A percentile compares a stretch with the other conserved stretches of the same genome.
Conservation (phyloP, 2,888 invertebrate genomes). For the Noctua janthina region DNA sequence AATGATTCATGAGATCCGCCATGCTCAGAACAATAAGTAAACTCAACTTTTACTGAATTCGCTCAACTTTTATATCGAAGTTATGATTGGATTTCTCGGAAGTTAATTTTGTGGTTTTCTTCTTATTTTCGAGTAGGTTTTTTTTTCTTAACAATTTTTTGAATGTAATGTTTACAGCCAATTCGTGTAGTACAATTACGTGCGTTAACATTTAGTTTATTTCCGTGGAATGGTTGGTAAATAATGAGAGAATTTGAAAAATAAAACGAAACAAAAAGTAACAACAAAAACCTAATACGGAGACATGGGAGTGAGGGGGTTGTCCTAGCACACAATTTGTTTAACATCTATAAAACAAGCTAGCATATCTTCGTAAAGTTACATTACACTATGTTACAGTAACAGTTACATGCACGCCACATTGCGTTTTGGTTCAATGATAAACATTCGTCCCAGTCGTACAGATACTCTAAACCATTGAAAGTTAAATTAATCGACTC, state of each 20-base stretch:
- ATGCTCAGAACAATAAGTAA: constrained; percentile 74
- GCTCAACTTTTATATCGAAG: constrained; percentile 69
- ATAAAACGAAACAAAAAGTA: constrained; percentile 72
- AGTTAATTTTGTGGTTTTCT: constrained; percentile 71
- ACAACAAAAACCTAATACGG: constrained; percentile 80
- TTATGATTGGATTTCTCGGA: constrained; percentile 72
- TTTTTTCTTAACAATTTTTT: constrained; percentile 45
- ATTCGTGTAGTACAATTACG: constrained; percentile 71
- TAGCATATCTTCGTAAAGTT: constrained; percentile 85
- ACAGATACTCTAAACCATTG: constrained; percentile 73
- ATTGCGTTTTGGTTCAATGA: constrained; percentile 90
- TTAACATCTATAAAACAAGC: constrained; percentile 89
- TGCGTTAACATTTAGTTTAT: constrained; percentile 57
- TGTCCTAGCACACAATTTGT: constrained; percentile 84
- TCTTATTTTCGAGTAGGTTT: constrained; percentile 59
- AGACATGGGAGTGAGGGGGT: constrained; percentile 85
- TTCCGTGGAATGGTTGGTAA: constrained; percentile 67
- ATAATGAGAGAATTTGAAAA: constrained; percentile 72
- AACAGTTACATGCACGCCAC: constrained; percentile 89
- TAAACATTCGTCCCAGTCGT: constrained; percentile 70
- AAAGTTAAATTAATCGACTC: constrained; percentile 64
- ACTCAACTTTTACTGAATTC: constrained; percentile 70
- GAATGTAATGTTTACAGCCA: constrained; percentile 76
- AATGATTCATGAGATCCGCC: constrained; percentile 86
- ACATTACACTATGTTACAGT: constrained; percentile 88